Percentiles rank a stretch among this genome's conserved stretches.
Conservation (phyloP, 2,797 vertebrate genomes). For the Anableps anableps region DNA sequence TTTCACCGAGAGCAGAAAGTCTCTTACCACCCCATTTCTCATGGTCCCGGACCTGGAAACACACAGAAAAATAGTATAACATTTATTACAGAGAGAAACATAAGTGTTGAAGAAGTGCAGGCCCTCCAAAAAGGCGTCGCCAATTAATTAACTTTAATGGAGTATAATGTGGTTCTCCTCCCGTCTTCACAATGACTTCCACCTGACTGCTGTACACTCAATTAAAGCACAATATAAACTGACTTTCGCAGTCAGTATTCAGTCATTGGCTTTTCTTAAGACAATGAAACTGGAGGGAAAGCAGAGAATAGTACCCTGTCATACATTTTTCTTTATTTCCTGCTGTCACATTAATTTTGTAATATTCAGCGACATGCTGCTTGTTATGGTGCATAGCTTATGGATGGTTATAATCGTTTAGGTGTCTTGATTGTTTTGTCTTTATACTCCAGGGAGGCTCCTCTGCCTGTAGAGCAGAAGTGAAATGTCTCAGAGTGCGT, state of each 20-base stretch:
- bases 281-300: conserved; percentile 60
- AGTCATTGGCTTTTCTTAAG: conserved; percentile 61
- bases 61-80: conserved; percentile 7
- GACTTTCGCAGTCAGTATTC: conserved; percentile 60
- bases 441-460: conserved; percentile 38
- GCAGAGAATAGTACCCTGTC: conserved; percentile 41
- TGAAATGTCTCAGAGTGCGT: conserved; percentile 34
- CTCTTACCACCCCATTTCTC: conserved; percentile 24
- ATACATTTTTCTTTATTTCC: conserved; percentile 47
- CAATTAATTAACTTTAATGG: conserved; percentile 71
- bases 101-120: conserved; percentile 46
- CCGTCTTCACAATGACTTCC: conserved; percentile 64
- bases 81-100: conserved; percentile 56
- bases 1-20: conserved; percentile 12
- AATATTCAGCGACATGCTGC: conserved; percentile 44
- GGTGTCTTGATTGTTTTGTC: conserved; percentile 43
- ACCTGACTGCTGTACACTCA: conserved; percentile 68
- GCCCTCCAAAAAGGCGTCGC: conserved; percentile 61
- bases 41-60: conserved; percentile 21
- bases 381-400: conserved; percentile 27
- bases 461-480: conserved; percentile 47
- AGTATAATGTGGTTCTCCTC: conserved; percentile 61
- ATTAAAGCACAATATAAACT: conserved; percentile 78
- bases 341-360: conserved; percentile 56
- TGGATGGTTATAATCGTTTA: conserved; percentile 56